These are phyloP conservation scores for Xenopus laevis DNA, from an alignment of 2,113 vertebrate genomes.

Conservation along the genomic window DNA sequence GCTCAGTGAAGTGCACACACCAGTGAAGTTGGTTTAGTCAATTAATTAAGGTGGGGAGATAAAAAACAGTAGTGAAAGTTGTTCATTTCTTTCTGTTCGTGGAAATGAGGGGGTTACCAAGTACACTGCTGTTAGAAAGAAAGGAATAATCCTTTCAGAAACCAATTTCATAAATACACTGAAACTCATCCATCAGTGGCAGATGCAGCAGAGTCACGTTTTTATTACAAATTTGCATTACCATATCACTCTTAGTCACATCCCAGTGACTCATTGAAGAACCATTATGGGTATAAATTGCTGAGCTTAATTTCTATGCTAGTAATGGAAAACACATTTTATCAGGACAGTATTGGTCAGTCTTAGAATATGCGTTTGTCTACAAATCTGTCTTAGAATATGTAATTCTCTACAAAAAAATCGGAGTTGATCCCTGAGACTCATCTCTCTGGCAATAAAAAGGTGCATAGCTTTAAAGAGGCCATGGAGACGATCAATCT, in stretches of 20 bases:
- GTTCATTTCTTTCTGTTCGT: not conserved
- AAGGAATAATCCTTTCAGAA: not conserved
- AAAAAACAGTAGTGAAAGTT: no score
- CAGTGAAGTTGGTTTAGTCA: no score
- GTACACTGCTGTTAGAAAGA: not conserved
- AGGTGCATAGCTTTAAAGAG: no score
- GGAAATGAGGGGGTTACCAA: not conserved
- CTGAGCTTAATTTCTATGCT: slow-evolving; percentile 14
- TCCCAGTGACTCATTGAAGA: slow-evolving; percentile 27
- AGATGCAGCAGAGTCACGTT: slow-evolving; percentile 17
- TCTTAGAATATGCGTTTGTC: no score
- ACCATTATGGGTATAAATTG: slow-evolving; percentile 28
- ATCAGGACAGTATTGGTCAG: no score
- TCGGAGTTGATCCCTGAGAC: no score
- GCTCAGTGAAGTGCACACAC: no score
- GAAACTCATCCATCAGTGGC: slow-evolving; percentile 8
- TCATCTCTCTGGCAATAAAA: no score
- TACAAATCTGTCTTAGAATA: no score
- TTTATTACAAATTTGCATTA: slow-evolving; percentile 15
- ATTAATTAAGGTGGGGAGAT: no score
- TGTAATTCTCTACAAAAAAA: no score
- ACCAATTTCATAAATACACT: slow-evolving; percentile 21
- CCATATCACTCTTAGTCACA: slow-evolving; percentile 31
- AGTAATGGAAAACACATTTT: slow-evolving; percentile 32
- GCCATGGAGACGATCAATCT: no score